phyloP scores from a whole-genome alignment of 1,140 invertebrate genomes.

The Himalopsyche phryganea region DNA sequence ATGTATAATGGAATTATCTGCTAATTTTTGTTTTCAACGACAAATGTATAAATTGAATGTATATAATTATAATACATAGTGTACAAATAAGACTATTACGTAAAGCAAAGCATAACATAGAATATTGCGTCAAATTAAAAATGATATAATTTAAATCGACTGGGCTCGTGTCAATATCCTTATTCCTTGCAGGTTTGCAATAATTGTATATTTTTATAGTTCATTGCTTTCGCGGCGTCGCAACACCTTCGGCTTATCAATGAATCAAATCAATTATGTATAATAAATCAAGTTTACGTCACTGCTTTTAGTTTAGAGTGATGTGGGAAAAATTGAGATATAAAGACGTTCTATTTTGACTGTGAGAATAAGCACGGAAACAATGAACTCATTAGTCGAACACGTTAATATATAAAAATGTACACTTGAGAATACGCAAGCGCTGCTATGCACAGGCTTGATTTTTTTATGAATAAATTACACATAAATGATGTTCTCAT shows the following conservation, averaged over 20 bases:
- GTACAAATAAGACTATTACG: conserved; percentile 30
- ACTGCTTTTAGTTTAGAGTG: conserved; percentile 25
- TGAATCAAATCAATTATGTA: conserved; percentile 30
- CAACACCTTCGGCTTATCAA: conserved; percentile 25
- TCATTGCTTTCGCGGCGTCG: conserved; percentile 17
- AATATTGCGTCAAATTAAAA: background rate
- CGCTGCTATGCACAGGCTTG: conserved; percentile 25
- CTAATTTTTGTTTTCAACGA: conserved; percentile 24
- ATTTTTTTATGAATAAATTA: conserved; percentile 33
- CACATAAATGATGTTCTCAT: conserved; percentile 28
- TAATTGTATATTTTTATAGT: conserved; percentile 8
- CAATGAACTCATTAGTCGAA: conserved; percentile 35
- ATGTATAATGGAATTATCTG: conserved; percentile 24
- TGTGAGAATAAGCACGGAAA: conserved; percentile 32
- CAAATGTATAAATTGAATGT: conserved; percentile 27
- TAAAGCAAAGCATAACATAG: conserved; percentile 15
- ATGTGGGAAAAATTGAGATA: conserved; percentile 29
- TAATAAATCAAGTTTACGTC: conserved; percentile 29
- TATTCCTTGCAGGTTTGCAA: background rate
- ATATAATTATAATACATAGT: conserved; percentile 31
- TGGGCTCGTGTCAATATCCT: conserved; percentile 1
- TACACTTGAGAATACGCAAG: conserved; percentile 30
- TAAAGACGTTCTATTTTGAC: conserved; percentile 26
- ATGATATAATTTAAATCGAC: background rate
- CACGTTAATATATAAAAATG: conserved; percentile 32